These are phyloP conservation scores for Melolontha melolontha DNA, from an alignment of 2,888 invertebrate species.

Conservation along the genomic window DNA sequence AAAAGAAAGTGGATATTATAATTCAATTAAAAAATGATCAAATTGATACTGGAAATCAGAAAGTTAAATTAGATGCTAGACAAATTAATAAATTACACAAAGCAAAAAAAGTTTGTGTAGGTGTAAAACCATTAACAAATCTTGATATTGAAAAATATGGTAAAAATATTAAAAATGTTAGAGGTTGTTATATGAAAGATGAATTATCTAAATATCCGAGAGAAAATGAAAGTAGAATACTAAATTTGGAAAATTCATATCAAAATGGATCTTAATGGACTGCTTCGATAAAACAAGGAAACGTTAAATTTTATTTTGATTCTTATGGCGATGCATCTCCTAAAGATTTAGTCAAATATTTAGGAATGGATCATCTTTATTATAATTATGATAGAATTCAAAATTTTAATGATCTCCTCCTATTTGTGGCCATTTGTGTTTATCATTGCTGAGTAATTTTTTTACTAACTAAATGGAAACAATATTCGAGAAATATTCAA, in stretches of 20 bases:
- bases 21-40: conserved; percentile 1
- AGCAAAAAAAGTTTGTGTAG: conserved; percentile 4
- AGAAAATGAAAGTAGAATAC: conserved; percentile 52
- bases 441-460: too few relatives aligned
- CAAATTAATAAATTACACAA: conserved; percentile 15
- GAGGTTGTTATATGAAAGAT: too few relatives aligned
- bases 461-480: too few relatives aligned
- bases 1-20: conserved; percentile 1
- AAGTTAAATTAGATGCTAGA: background rate
- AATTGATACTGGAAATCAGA: conserved; percentile 12
- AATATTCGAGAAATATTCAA: too few relatives aligned
- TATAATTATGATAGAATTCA: too few relatives aligned
- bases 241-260: conserved; percentile 55
- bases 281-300: conserved; percentile 56
- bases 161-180: conserved; percentile 45
- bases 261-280: conserved; percentile 59
- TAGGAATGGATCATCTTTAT: too few relatives aligned
- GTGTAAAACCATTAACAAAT: too few relatives aligned
- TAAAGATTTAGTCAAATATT: too few relatives aligned
- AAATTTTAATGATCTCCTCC: too few relatives aligned
- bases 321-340: too few relatives aligned
- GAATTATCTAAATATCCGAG: too few relatives aligned
- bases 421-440: too few relatives aligned
- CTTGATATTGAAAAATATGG: conserved; percentile 14
- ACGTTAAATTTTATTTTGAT: conserved; percentile 51